phyloP scores from a whole-genome alignment of 1,140 invertebrate species.

The Triops cancriformis region DNA sequence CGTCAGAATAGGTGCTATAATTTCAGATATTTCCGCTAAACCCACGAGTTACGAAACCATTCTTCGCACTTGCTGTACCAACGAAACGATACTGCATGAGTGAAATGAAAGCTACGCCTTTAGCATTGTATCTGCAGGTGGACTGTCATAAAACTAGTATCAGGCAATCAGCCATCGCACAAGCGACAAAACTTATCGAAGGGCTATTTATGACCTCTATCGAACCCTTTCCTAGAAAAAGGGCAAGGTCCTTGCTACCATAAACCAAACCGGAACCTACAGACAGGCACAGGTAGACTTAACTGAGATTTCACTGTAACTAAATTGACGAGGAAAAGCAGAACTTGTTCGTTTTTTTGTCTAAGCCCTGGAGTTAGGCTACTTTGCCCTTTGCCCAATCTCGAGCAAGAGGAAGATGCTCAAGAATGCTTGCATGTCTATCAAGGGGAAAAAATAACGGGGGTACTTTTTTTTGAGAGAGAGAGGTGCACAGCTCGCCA shows the following conservation, averaged over 20 bases:
- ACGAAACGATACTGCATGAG: no score
- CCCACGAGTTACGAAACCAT: no score
- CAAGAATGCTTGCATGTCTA: neutral
- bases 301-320: neutral
- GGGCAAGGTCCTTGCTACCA: neutral
- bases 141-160: neutral
- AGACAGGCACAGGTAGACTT: neutral
- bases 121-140: neutral
- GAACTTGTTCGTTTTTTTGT: neutral
- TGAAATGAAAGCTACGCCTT: neutral
- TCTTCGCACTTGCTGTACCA: no score
- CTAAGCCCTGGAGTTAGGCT: neutral
- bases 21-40: no score
- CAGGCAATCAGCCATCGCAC: neutral
- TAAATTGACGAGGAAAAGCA: neutral
- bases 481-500: no score
- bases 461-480: no score
- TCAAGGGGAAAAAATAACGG: no score
- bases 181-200: neutral
- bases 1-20: neutral
- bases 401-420: neutral
- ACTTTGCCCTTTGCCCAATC: neutral
- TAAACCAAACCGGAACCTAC: neutral
- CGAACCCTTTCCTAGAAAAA: neutral
- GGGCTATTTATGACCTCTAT: neutral